These are phyloP conservation scores for Climacteris rufus DNA, from an alignment of 2,113 vertebrate genomes.

Conservation along the genomic window DNA sequence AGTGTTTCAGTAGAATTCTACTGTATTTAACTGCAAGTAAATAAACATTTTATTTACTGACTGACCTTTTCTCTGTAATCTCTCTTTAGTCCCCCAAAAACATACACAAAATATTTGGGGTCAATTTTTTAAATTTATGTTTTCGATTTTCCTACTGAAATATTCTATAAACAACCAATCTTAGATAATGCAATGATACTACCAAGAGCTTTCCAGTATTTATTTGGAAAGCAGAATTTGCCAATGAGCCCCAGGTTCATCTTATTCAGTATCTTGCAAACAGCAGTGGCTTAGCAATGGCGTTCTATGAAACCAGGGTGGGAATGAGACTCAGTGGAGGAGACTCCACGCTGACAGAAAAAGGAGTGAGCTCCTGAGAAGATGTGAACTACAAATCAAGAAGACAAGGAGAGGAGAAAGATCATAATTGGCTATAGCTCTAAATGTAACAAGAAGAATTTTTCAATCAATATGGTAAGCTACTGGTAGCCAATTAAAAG, in stretches of 20 bases:
- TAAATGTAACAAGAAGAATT: constrained; percentile 33
- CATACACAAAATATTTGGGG: not conserved
- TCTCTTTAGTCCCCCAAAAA: not conserved
- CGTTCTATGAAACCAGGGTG: not conserved
- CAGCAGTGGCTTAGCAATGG: not conserved
- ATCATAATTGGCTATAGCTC: constrained; percentile 26
- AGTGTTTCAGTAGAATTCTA: not conserved
- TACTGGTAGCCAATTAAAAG: constrained; percentile 55
- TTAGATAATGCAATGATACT: not conserved
- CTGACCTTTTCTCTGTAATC: not conserved
- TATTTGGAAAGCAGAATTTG: not conserved
- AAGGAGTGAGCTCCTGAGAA: not conserved
- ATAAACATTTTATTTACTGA: not conserved
- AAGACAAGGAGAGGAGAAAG: not conserved
- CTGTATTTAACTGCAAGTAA: not conserved
- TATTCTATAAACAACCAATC: not conserved
- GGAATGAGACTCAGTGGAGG: not conserved
- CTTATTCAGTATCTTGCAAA: not conserved
- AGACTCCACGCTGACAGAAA: not conserved
- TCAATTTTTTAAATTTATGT: not conserved
- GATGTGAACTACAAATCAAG: constrained; percentile 19
- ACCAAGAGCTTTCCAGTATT: not conserved
- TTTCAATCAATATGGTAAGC: constrained; percentile 54
- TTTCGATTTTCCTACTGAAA: not conserved
- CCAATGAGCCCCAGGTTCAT: not conserved